Conservation (phyloP, 1,140 invertebrate genomes). For the Potamilus streckersoni region DNA sequence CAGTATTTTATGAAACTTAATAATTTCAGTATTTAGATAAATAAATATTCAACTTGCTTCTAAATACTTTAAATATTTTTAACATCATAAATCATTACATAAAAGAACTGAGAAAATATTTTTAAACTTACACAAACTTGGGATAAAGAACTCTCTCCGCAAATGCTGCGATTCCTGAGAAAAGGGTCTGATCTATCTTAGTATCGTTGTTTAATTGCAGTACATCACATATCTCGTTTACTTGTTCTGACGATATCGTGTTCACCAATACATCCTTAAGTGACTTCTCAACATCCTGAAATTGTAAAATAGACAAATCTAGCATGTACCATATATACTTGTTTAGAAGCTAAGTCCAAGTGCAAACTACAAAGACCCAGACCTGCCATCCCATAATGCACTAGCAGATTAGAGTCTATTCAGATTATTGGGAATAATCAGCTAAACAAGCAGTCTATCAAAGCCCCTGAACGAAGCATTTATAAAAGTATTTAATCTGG, state of each 20-base stretch:
- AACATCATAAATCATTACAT: not conserved
- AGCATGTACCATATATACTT: no score
- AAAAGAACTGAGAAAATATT: not conserved
- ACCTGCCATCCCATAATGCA: no score
- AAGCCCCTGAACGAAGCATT: no score
- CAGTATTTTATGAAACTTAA: no score
- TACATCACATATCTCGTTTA: slow-evolving; percentile 41
- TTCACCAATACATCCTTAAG: slow-evolving; percentile 54
- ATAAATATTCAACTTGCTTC: no score
- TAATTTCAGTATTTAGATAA: no score
- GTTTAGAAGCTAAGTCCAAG: no score
- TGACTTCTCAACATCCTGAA: slow-evolving; percentile 47
- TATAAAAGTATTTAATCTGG: no score
- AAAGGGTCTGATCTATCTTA: slow-evolving; percentile 52
- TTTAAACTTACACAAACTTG: slow-evolving; percentile 53
- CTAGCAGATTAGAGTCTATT: no score
- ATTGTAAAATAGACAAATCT: not conserved
- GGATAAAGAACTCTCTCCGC: slow-evolving; percentile 58
- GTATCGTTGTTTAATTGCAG: slow-evolving; percentile 42
- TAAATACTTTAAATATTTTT: not conserved
- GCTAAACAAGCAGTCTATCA: no score
- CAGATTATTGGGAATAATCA: no score
- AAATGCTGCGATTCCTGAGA: slow-evolving; percentile 55
- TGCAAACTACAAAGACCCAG: no score
- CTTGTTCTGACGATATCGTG: slow-evolving; percentile 43